Evolutionary conservation across 2,797 vertebrate genomes (phyloP), one percentile per base, ranked within the genome.

Genomic region (Argya squamiceps): DNA sequence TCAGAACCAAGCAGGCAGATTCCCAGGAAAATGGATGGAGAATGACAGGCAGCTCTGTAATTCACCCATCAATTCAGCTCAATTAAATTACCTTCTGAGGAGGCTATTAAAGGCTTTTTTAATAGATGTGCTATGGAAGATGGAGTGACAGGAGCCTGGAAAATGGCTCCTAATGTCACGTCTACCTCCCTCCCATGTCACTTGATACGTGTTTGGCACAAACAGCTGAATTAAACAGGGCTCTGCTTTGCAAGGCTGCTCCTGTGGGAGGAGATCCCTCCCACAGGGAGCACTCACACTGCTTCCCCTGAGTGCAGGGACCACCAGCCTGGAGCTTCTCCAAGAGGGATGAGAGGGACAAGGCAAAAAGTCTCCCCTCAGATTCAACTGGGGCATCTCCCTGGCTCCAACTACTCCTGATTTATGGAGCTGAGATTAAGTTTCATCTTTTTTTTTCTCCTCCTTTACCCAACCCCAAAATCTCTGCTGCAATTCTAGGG

Each of bases 81-180:
- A 96, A 96, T 96, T 96, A 93, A 94, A 95, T 97, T 96, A 95
- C 92, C 90, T 96, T 92, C 83, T 88, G 93, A 97, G 79, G 55
- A 96, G 88, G 96, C 94, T 93, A 90, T 96, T 95, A 96, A 89
- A 93, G 89, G 93, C 44, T 95, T 95, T 97, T 95, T 89, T 88
- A 96, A 96, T 88, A 94, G 91, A 96, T 95, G 84, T 69, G 76
- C 55, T 86, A 49, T 59, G 73, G 83, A 87, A 96, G 76, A 87
- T 11, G n/a, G 71, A 89, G 77, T 95, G 94, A 92, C 93, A 92
- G 93, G 32, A 91, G 92, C 71, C 71, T 39, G 49, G 91, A 55
- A 93, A 94, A 96, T 58, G 87, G 88, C 60, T 94, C 44, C 86
- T 76, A 41, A 84, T 73, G 84, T 93, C 84, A 85, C 24, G 2